Evolutionary conservation across 2,797 vertebrate species (phyloP).

Genomic region (Bucorvus abyssinicus): DNA sequence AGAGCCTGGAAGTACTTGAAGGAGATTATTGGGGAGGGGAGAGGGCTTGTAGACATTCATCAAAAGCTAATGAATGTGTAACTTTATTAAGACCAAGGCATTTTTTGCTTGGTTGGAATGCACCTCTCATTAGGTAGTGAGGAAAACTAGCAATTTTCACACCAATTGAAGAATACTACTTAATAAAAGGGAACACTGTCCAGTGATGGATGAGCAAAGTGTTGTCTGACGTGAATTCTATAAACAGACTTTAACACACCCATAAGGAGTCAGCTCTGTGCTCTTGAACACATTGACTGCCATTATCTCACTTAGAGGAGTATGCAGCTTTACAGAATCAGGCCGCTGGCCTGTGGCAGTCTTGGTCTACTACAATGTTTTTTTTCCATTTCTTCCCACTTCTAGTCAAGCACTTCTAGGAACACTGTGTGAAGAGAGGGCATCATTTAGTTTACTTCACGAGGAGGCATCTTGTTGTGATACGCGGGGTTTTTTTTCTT

Average conservation of each 20-base stretch:
- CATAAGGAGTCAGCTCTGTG: not conserved
- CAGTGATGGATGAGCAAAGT: not conserved
- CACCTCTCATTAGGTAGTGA: not conserved
- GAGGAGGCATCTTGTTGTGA: not conserved
- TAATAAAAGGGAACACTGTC: not conserved
- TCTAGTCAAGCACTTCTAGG: not conserved
- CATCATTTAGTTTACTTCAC: fast-evolving
- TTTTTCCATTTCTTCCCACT: not conserved
- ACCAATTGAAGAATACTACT: not conserved
- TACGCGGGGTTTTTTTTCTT: not conserved
- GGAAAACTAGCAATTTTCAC: not conserved
- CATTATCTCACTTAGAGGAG: not conserved
- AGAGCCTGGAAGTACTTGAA: not conserved
- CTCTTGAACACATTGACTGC: not conserved
- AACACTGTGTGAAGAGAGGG: not conserved
- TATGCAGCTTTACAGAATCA: not conserved
- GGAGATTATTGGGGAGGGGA: not conserved
- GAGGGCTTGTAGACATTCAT: not conserved
- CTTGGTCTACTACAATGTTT: fast-evolving
- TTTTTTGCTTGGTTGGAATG: not conserved
- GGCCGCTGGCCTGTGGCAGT: not conserved
- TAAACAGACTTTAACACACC: not conserved
- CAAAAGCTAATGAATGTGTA: not conserved
- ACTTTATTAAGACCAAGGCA: not conserved
- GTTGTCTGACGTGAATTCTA: fast-evolving